Conservation (phyloP, 2,797 vertebrate species). For the Platyrinchus mystaceus region DNA sequence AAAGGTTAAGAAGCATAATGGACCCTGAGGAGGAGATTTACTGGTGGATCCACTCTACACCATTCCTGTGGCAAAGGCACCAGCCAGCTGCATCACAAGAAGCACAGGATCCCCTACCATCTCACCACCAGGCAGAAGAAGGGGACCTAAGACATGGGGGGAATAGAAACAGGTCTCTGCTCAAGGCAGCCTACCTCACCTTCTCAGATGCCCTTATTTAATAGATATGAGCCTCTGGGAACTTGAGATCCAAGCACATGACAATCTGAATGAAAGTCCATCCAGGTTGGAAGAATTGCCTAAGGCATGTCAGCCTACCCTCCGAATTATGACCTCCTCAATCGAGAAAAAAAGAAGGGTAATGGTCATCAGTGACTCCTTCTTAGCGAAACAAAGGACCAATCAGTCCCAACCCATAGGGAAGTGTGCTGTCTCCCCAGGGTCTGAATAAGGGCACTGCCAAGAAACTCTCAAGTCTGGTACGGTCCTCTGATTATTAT, state of each 20-base stretch:
- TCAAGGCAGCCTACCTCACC: not conserved
- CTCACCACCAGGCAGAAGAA: not conserved
- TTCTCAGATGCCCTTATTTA: not conserved
- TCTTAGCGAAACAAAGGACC: not conserved
- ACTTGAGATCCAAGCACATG: not conserved
- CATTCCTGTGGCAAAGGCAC: not conserved
- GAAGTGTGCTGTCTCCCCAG: not conserved
- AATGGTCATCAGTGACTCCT: not conserved
- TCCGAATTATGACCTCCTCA: not conserved
- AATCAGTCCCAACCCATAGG: not conserved
- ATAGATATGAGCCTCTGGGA: not conserved
- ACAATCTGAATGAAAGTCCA: not conserved
- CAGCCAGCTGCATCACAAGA: not conserved
- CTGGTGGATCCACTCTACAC: not conserved
- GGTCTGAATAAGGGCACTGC: not conserved
- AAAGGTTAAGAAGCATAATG: not conserved
- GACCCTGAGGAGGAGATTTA: not conserved
- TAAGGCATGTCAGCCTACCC: not conserved
- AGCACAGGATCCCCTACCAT: not conserved
- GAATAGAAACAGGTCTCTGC: not conserved
- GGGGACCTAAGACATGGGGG: not conserved
- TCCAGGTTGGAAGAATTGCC: not conserved
- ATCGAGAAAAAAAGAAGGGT: not conserved
- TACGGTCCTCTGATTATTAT: not conserved
- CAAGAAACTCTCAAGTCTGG: not conserved